These are phyloP conservation scores for Isichthys henryi DNA, from an alignment of 2,113 vertebrate genomes.

Conservation along the genomic window DNA sequence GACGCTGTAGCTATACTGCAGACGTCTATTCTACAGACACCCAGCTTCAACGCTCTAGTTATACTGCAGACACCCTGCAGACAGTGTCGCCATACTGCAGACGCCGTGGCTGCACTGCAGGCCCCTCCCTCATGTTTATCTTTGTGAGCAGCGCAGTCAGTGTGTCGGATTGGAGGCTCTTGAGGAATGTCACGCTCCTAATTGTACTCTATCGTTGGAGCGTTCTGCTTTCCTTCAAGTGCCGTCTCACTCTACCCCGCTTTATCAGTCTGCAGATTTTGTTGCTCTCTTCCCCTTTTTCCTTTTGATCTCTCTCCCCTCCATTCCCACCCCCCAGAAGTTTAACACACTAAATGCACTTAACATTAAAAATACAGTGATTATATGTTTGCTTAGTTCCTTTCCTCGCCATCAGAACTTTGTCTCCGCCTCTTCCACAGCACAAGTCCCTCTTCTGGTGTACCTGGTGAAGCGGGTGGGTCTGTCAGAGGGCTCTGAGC, in stretches of 20 bases:
- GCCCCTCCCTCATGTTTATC: not conserved
- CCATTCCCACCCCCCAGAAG: not conserved
- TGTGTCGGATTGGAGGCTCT: not conserved
- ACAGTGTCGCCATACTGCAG: not conserved
- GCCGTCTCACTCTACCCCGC: not conserved
- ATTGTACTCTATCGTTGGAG: not conserved
- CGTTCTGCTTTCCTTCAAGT: not conserved
- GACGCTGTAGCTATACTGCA: not conserved
- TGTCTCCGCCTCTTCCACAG: not conserved
- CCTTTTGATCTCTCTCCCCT: not conserved
- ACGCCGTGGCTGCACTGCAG: not conserved
- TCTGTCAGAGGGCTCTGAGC: not conserved
- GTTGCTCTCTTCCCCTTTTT: not conserved
- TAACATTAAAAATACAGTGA: conserved; percentile 13
- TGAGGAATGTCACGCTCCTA: conserved; percentile 1
- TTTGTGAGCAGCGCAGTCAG: not conserved
- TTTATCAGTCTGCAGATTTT: not conserved
- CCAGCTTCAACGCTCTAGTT: not conserved
- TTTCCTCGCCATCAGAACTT: not conserved
- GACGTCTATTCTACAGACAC: not conserved
- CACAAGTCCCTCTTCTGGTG: not conserved
- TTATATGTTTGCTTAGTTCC: not conserved
- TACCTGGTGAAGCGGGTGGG: not conserved
- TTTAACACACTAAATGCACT: conserved; percentile 1
- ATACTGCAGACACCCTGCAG: not conserved